Percentiles rank a stretch among this genome's conserved stretches.
Conservation (phyloP, 2,797 vertebrate genomes). For the Falco cherrug region DNA sequence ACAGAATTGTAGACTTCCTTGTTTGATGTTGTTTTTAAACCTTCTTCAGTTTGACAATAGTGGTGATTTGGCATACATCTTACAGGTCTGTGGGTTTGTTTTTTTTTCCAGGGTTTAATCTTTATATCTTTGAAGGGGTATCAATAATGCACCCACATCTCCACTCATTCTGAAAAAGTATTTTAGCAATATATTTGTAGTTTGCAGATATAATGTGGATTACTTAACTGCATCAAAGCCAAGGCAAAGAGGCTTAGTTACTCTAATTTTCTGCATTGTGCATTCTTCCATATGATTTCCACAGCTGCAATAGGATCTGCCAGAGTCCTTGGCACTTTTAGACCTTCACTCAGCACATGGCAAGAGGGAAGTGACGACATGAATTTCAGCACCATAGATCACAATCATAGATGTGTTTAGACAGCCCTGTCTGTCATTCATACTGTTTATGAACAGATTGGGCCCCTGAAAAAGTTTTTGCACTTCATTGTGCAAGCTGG, state of each 20-base stretch:
- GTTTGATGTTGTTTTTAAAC: background rate
- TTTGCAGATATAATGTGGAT: background rate
- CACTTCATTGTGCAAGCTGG: background rate
- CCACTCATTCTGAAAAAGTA: background rate
- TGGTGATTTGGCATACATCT: background rate
- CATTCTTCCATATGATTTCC: background rate
- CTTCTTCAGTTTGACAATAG: background rate
- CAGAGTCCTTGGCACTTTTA: background rate
- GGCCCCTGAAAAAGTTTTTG: background rate
- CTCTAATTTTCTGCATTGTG: background rate
- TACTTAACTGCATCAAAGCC: background rate
- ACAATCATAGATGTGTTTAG: constrained; percentile 21
- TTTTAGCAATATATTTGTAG: background rate
- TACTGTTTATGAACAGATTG: background rate
- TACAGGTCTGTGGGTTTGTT: background rate
- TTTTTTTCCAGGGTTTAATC: background rate
- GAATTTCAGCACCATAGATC: background rate
- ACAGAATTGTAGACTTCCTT: background rate
- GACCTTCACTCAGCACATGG: background rate
- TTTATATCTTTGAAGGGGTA: background rate
- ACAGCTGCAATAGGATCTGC: background rate
- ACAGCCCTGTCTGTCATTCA: constrained; percentile 10
- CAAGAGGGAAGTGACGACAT: background rate
- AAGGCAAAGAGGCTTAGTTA: background rate
- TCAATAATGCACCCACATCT: background rate